Base-by-base conservation (phyloP, 2,797 vertebrate species). In the Argya squamiceps region DNA sequence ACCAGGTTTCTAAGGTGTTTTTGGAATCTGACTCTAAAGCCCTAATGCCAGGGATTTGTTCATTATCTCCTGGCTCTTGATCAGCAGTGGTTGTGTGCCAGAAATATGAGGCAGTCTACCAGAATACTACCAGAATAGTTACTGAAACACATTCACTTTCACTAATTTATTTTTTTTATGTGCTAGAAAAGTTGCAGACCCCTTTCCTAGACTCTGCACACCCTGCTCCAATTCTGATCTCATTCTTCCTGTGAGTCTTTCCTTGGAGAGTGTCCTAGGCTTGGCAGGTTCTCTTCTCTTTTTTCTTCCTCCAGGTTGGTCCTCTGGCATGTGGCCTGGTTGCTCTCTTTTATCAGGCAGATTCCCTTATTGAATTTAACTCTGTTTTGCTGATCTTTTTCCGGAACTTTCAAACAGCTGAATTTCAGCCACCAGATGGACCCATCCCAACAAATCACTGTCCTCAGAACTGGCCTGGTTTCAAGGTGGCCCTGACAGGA, bases 191-290 rank as follows among this genome's bases (percentile, higher is more conserved):
- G 29, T 69, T 96, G 82, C 69, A 93, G 92, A 96, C 76, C 79
- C 76, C 73, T 84, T 90, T 84, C 73, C 70, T 90, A 62, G 69
- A 73, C 78, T 88, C 56, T 53, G 32, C 49, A 56, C 36, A 49
- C 49, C 49, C 46, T 6, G 10, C 19, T 97, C 93, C 93, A 96
- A 49, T 79, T 93, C 79, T 94, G 94, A 94, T 77, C 83, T 96
- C 90, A 96, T 87, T 81, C 80, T 93, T 96, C 85, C 82, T 73
- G 16, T 89, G 89, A 93, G 62, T 78, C 50, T 92, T 88, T 88
- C 90, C 76, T 95, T 97, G 94, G 95, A 96, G 88, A 94, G 23
- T 55, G 9, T 86, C 83, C 85, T 84, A 52, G 37, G 39, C 74
- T 89, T 95, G 88, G 70, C 32, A 0, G 36, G 41, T 78, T 89